Evolutionary conservation across 2,888 invertebrate species (phyloP).

Genomic region (Lomographa bimaculata): DNA sequence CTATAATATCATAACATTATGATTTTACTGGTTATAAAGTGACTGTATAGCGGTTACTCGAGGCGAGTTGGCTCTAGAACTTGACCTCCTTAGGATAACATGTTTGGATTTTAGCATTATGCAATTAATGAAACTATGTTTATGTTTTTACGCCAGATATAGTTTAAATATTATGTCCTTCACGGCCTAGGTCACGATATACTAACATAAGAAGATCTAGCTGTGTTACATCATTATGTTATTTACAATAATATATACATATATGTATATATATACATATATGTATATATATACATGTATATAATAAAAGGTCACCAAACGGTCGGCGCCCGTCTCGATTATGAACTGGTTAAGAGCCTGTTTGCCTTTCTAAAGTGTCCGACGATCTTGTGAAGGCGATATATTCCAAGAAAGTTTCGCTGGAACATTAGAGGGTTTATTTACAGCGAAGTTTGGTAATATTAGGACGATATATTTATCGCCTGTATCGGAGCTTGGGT

Average conservation of each 20-base stretch:
- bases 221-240: slow-evolving; percentile 24
- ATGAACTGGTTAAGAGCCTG: slow-evolving; percentile 27
- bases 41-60: slow-evolving; percentile 44
- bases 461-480: slow-evolving; percentile 28
- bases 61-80: slow-evolving; percentile 60
- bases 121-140: slow-evolving; percentile 54
- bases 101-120: slow-evolving; percentile 61
- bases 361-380: slow-evolving; percentile 27
- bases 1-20: slow-evolving; percentile 43
- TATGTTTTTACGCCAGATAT: slow-evolving; percentile 50
- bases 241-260: slow-evolving; percentile 16
- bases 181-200: slow-evolving; percentile 45
- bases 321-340: slow-evolving; percentile 24
- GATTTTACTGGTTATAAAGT: slow-evolving; percentile 40
- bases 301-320: slow-evolving; percentile 31
- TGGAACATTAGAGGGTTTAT: slow-evolving; percentile 21
- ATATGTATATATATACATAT: too few species aligned
- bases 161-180: slow-evolving; percentile 41
- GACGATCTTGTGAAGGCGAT: slow-evolving; percentile 19
- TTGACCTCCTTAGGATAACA: slow-evolving; percentile 69
- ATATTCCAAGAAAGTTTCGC: slow-evolving; percentile 23
- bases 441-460: slow-evolving; percentile 24
- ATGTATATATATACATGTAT: too few species aligned
- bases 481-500: slow-evolving; percentile 25
- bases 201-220: slow-evolving; percentile 33